A percentile compares a stretch with the other conserved stretches of the same genome.
Evolutionary conservation across 1,140 invertebrate species (phyloP).

Genomic region (Drosophila equinoxialis): DNA sequence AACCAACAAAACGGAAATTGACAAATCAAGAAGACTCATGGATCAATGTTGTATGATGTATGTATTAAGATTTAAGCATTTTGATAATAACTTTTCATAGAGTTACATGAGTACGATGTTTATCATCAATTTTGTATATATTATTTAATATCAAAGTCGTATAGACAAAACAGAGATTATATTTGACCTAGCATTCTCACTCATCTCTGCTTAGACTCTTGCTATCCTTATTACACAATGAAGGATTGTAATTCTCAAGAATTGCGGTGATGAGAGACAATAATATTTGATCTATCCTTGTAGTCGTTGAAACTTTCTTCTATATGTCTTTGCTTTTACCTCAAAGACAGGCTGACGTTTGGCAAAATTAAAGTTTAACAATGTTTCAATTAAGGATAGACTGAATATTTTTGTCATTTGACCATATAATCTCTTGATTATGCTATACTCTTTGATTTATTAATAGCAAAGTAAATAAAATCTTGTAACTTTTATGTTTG

Average conservation of each 20-base stretch:
- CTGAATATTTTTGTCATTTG: neutral
- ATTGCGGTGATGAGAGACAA: neutral
- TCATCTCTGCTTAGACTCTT: neutral
- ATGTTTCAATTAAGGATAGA: neutral
- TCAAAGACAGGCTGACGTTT: neutral
- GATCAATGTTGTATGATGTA: neutral
- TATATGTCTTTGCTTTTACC: neutral
- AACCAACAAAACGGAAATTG: conserved; percentile 5
- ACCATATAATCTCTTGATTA: conserved; percentile 2
- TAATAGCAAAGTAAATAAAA: conserved; percentile 57
- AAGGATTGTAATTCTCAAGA: neutral
- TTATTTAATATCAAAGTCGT: conserved; percentile 2
- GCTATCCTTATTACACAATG: neutral
- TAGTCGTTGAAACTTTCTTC: neutral
- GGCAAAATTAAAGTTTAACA: neutral
- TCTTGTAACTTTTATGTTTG: conserved; percentile 47
- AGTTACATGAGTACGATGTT: conserved; percentile 4
- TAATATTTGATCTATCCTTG: neutral
- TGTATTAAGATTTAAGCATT: neutral
- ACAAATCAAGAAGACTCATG: conserved; percentile 10
- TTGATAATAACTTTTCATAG: neutral
- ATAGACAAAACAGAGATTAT: neutral
- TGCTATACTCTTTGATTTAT: conserved; percentile 17
- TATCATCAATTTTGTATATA: neutral
- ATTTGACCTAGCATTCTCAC: neutral